Percentiles rank a stretch among this genome's conserved stretches.
Evolutionary conservation across 2,797 vertebrate genomes (phyloP).

Genomic region (Coranthus polyacanthus): DNA sequence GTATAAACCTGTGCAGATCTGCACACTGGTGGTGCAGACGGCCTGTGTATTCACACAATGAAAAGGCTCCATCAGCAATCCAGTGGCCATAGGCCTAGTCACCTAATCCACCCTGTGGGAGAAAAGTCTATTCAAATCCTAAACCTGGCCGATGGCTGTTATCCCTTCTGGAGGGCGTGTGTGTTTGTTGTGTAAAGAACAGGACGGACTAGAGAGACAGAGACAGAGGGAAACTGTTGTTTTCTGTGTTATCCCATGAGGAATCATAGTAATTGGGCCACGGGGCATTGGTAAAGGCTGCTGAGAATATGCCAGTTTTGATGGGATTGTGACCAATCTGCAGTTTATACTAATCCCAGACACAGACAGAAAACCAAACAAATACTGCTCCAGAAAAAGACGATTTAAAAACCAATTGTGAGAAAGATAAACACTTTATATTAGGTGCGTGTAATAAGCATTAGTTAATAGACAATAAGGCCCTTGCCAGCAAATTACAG

Average conservation of each 20-base stretch:
- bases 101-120: constrained; percentile 80
- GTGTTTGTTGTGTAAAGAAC: constrained; percentile 57
- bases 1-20: constrained; percentile 51
- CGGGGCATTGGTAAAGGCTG: constrained; percentile 52
- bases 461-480: no score
- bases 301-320: constrained; percentile 41
- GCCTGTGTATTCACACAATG: constrained; percentile 79
- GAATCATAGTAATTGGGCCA: constrained; percentile 72
- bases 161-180: constrained; percentile 66
- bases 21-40: constrained; percentile 55
- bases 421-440: no score
- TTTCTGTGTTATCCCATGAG: constrained; percentile 59
- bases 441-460: no score
- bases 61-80: constrained; percentile 84
- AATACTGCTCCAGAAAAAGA: not conserved
- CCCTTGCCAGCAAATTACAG: no score
- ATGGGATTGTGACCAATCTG: constrained; percentile 56
- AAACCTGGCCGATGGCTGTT: constrained; percentile 68
- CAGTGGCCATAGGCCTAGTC: constrained; percentile 65
- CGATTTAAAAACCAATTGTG: constrained; percentile 8
- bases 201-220: constrained; percentile 34
- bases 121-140: constrained; percentile 75
- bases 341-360: constrained; percentile 49
- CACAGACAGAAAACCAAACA: constrained; percentile 28
- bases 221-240: constrained; percentile 51